A percentile compares a stretch with the other conserved stretches of the same genome.
These are phyloP conservation scores for Acrossocheilus wenchowensis DNA, from an alignment of 2,797 vertebrate genomes.

Conservation along the genomic window DNA sequence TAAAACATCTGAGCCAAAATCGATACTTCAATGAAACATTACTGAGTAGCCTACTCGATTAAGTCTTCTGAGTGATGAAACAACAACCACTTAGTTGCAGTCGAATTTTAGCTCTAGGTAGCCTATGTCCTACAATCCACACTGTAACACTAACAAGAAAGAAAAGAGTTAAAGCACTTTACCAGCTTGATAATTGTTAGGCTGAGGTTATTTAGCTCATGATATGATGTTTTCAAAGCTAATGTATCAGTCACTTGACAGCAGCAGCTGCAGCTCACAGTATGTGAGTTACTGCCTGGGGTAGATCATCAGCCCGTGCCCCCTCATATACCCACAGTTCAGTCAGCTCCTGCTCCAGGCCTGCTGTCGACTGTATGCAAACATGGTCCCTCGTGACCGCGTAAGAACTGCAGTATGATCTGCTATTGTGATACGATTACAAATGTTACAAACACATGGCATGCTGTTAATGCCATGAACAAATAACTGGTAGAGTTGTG, in stretches of 20 bases:
- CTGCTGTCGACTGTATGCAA: constrained; percentile 32
- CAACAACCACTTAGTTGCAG: background rate
- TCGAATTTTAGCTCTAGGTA: background rate
- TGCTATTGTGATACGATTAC: background rate
- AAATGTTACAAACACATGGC: background rate
- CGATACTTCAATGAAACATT: background rate
- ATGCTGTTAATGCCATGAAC: background rate
- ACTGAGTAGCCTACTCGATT: background rate
- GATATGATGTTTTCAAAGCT: background rate
- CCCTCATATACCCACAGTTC: constrained; percentile 25
- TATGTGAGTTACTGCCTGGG: constrained; percentile 3
- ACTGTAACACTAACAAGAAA: background rate
- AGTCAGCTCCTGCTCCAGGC: constrained; percentile 35
- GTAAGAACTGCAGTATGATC: background rate
- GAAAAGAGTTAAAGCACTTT: background rate
- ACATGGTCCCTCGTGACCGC: background rate
- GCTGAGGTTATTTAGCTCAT: background rate
- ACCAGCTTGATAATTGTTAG: background rate
- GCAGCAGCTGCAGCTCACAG: constrained; percentile 41
- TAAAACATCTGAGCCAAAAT: background rate
- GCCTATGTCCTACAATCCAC: background rate
- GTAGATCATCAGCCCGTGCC: constrained; percentile 27
- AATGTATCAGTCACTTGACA: constrained; percentile 4
- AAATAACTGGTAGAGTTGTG: background rate
- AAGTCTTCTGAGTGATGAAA: background rate